Conservation (phyloP, 2,797 vertebrate species). For the Buphagus erythrorhynchus region DNA sequence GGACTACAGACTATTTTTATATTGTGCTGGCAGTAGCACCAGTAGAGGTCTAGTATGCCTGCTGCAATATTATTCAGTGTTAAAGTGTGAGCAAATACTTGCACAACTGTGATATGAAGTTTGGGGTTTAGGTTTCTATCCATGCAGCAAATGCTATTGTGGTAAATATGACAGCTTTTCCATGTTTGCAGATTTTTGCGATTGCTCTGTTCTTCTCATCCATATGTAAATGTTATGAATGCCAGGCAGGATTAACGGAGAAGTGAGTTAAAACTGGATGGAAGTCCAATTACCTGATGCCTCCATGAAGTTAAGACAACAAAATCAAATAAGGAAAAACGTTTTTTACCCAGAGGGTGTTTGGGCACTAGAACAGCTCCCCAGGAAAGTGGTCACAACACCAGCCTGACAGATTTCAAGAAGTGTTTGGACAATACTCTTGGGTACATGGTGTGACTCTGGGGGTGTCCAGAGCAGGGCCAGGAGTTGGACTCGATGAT, state of each 20-base stretch:
- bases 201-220: slow-evolving; percentile 61
- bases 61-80: slow-evolving; percentile 56
- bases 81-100: slow-evolving; percentile 67
- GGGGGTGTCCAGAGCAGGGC: background rate
- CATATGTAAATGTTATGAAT: slow-evolving; percentile 50
- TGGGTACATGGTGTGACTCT: rapidly evolving
- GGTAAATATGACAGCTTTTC: slow-evolving; percentile 61
- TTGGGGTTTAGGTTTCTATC: slow-evolving; percentile 37
- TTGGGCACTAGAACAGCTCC: background rate
- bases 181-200: slow-evolving; percentile 50
- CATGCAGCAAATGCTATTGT: slow-evolving; percentile 45
- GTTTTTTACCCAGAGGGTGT: background rate
- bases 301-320: background rate
- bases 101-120: slow-evolving; percentile 56
- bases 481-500: background rate
- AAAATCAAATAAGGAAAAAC: background rate
- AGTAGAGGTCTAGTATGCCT: slow-evolving; percentile 42
- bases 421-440: background rate
- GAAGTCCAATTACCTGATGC: slow-evolving; percentile 12
- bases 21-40: slow-evolving; percentile 23
- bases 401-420: background rate
- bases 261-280: background rate
- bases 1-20: slow-evolving; percentile 49
- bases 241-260: slow-evolving; percentile 11
- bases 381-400: background rate